A percentile compares a stretch with the other conserved stretches of the same genome.
Evolutionary conservation across 2,113 vertebrate genomes (phyloP).

Genomic region (Hippocampus zosterae): DNA sequence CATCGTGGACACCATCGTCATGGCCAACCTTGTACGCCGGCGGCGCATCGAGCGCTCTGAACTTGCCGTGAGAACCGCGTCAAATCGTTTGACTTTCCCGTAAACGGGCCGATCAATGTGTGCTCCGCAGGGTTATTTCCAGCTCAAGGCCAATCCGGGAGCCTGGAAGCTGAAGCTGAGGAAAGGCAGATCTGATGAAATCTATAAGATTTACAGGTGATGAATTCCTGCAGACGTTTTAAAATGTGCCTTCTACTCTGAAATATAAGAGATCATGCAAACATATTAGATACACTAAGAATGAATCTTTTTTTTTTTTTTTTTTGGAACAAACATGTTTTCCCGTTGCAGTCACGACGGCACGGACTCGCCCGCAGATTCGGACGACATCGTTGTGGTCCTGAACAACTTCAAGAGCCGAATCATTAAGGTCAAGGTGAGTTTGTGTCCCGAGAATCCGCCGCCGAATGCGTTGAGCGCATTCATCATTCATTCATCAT

Average conservation of each 20-base stretch:
- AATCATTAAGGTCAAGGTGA: constrained; percentile 94
- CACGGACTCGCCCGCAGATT: constrained; percentile 89
- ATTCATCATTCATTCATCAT: too few species aligned
- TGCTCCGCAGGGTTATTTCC: constrained; percentile 87
- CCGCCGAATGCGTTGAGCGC: not conserved
- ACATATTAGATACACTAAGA: too few species aligned
- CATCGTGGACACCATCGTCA: constrained; percentile 92
- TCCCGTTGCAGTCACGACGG: constrained; percentile 83
- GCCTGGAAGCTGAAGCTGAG: constrained; percentile 90
- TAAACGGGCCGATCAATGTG: not conserved
- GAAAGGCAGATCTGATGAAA: constrained; percentile 94
- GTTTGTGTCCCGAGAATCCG: constrained; percentile 4
- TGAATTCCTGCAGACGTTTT: too few species aligned
- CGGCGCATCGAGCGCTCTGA: not conserved
- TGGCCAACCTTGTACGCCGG: constrained; percentile 88
- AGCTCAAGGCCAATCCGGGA: constrained; percentile 96
- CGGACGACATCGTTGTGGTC: constrained; percentile 83
- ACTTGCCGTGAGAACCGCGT: not conserved
- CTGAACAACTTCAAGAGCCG: constrained; percentile 95
- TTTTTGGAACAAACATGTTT: too few species aligned
- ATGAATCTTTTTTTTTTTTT: too few species aligned
- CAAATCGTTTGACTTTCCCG: not conserved
- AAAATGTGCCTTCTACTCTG: too few species aligned
- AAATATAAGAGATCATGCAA: too few species aligned
- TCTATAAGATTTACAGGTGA: constrained; percentile 97